Percentiles rank a stretch among this genome's conserved stretches.
These are phyloP conservation scores for Villa cingulata DNA, from an alignment of 2,888 invertebrate genomes.

Conservation along the genomic window DNA sequence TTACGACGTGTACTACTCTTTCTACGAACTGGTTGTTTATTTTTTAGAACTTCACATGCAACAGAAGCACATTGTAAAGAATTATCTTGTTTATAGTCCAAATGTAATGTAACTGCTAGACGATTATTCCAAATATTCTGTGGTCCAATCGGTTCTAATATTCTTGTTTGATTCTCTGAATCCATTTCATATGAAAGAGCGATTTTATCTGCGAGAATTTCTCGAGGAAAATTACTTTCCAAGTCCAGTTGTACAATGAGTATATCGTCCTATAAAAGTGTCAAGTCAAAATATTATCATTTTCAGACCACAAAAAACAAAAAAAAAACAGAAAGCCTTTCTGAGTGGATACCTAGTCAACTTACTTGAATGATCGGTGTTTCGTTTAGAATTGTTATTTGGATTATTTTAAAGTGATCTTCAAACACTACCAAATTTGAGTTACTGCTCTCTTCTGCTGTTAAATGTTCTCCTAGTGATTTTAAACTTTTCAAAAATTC, in stretches of 20 bases:
- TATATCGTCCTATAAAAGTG: constrained; percentile 40
- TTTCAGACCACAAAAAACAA: background rate
- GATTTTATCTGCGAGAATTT: constrained; percentile 48
- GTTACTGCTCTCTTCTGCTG: constrained; percentile 24
- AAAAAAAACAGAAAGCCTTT: constrained; percentile 30
- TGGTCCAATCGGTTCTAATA: background rate
- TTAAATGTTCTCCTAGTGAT: constrained; percentile 23
- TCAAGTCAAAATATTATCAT: background rate
- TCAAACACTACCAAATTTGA: constrained; percentile 32
- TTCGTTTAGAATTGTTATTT: constrained; percentile 24
- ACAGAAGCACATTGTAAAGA: constrained; percentile 61
- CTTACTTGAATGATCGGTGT: constrained; percentile 33
- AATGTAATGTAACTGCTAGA: constrained; percentile 48
- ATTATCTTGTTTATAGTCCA: constrained; percentile 72
- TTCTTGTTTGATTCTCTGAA: constrained; percentile 20
- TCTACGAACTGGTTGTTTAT: constrained; percentile 43
- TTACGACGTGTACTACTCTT: constrained; percentile 61
- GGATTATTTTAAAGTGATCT: constrained; percentile 38
- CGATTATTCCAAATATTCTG: constrained; percentile 27
- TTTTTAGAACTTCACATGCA: constrained; percentile 51
- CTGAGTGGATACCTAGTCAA: constrained; percentile 34
- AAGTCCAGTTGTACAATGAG: constrained; percentile 43
- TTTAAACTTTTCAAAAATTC: constrained; percentile 62
- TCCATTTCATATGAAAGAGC: constrained; percentile 50
- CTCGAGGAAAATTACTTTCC: constrained; percentile 49